These are phyloP conservation scores for Bombyx mori DNA, from an alignment of 1,140 invertebrate genomes.

Conservation along the genomic window DNA sequence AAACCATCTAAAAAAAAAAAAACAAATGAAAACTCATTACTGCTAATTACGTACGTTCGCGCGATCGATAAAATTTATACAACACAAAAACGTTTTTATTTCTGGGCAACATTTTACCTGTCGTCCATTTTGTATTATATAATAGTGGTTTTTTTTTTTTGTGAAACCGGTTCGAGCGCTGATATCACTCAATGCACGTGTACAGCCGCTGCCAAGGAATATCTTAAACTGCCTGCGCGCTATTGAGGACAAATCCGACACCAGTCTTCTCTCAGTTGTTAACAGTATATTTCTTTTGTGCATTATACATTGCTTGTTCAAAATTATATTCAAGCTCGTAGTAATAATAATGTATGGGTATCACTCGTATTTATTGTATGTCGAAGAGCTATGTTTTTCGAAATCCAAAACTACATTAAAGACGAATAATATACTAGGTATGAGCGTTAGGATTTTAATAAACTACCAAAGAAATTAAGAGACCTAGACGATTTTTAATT, in stretches of 20 bases:
- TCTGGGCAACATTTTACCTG: constrained; percentile 27
- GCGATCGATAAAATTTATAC: not conserved
- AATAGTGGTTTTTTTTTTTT: constrained; percentile 28
- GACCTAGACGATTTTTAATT: too few species aligned
- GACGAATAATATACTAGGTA: too few species aligned
- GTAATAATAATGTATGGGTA: not conserved
- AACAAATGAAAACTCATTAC: constrained; percentile 1
- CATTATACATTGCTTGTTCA: constrained; percentile 2
- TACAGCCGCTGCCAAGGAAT: constrained; percentile 4
- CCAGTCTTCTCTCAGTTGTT: not conserved
- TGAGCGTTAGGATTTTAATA: too few species aligned
- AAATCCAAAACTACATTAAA: too few species aligned
- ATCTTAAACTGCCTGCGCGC: constrained; percentile 2
- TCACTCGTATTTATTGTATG: not conserved
- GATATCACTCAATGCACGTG: not conserved
- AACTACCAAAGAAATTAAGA: too few species aligned
- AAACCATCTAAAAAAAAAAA: constrained; percentile 40
- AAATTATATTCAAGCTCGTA: not conserved
- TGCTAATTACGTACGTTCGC: not conserved
- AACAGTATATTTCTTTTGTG: constrained; percentile 1
- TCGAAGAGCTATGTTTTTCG: not conserved
- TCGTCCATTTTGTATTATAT: constrained; percentile 30
- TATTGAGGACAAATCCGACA: constrained; percentile 2
- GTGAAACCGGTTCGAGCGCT: constrained; percentile 18
- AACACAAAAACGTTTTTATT: not conserved